phyloP scores from a whole-genome alignment of 2,113 vertebrate genomes.

The Stercorarius parasiticus region DNA sequence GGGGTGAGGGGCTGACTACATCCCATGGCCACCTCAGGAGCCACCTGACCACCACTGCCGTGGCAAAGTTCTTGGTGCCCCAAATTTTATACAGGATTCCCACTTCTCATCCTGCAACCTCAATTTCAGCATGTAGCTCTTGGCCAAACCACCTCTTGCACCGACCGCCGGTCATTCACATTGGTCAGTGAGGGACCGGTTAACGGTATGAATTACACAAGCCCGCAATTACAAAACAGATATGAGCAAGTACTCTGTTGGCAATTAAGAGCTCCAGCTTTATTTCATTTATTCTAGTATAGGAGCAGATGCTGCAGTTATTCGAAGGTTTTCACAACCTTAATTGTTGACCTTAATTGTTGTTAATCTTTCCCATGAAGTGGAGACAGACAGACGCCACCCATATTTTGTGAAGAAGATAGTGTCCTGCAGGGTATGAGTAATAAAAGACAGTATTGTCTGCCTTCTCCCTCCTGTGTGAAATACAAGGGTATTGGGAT shows the following conservation, averaged over 20 bases:
- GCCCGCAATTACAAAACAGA: slow-evolving; percentile 32
- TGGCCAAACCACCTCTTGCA: not conserved
- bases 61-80: not conserved
- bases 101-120: not conserved
- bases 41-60: not conserved
- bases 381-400: slow-evolving; percentile 51
- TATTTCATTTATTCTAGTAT: slow-evolving; percentile 48
- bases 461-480: not conserved
- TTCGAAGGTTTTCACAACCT: slow-evolving; percentile 48
- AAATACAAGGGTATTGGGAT: not conserved
- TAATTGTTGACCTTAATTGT: slow-evolving; percentile 57
- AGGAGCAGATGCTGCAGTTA: slow-evolving; percentile 53
- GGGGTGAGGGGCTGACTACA: not conserved
- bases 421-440: slow-evolving; percentile 30
- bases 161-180: not conserved
- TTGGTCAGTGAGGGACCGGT: not conserved
- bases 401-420: slow-evolving; percentile 1
- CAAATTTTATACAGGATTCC: not conserved
- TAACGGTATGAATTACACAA: not conserved
- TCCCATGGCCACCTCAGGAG: rapidly evolving
- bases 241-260: slow-evolving; percentile 3
- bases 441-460: slow-evolving; percentile 42
- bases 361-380: slow-evolving; percentile 51
- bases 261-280: slow-evolving; percentile 32
- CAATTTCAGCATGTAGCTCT: not conserved